Percentiles rank a stretch among this genome's conserved stretches.
phyloP scores from a whole-genome alignment of 2,797 vertebrate species.

The Dermochelys coriacea region DNA sequence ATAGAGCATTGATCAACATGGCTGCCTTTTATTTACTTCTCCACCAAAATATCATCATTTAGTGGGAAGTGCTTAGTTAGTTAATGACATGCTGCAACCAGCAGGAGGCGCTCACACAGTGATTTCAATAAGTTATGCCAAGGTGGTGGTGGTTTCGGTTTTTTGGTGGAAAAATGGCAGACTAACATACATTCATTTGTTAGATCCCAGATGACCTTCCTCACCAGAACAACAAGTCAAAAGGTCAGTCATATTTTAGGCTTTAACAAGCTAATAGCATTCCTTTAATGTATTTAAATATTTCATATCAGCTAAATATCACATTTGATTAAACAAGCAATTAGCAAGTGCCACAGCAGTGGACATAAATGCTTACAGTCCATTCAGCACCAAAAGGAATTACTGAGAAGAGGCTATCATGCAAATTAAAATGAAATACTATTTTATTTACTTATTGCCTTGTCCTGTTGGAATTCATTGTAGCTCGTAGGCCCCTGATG shows the following conservation, averaged over 20 bases:
- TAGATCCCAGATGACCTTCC: neutral
- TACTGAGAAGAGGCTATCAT: neutral
- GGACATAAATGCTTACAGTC: slow-evolving; percentile 9
- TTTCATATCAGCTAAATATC: neutral
- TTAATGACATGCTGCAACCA: neutral
- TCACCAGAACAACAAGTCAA: neutral
- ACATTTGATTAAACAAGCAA: neutral
- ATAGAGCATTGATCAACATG: slow-evolving; percentile 11
- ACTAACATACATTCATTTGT: neutral
- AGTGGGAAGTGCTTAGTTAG: neutral
- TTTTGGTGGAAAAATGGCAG: neutral
- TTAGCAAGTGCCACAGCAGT: neutral
- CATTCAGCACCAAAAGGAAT: neutral
- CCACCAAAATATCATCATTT: slow-evolving; percentile 5
- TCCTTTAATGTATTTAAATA: neutral
- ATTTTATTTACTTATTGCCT: neutral
- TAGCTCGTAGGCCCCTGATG: neutral
- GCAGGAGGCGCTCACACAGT: accelerated
- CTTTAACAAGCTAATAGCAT: neutral
- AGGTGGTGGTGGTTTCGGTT: neutral
- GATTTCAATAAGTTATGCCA: neutral
- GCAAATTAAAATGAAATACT: neutral
- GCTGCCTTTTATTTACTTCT: slow-evolving; percentile 5
- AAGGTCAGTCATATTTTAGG: neutral
- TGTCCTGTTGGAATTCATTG: neutral